Base-by-base conservation (phyloP, 2,888 invertebrate genomes). In the Corbicula japonica region DNA sequence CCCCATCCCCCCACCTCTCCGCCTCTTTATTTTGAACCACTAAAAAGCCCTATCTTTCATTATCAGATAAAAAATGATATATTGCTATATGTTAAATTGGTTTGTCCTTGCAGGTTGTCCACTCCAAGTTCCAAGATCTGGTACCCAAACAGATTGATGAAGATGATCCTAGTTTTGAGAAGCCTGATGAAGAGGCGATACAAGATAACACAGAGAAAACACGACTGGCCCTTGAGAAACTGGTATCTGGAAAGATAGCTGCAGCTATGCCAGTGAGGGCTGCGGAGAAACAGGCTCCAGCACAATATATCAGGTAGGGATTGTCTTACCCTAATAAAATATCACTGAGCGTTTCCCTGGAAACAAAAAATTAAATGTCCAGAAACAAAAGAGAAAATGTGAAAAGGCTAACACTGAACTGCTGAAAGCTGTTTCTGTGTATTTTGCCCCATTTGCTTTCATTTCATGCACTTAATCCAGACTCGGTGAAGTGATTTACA, bases 241-340 rank as follows among this genome's bases (percentile, higher is more conserved):
- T 99, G 50, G 94, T 94, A 0, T 86, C 89, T 90, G 94, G 95
- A 1, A 98, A 99, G 94, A 98, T 99, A 86, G 97, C 98, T 0
- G 98, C 99, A 0, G 99, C 99, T 0, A 96, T 99, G 96, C 99
- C 99, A 0, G 98, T 99, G 0, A 95, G 98, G 82, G 97, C 97
- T 92, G 99, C 98, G 0, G 98, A 99, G 63, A 98, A 98, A 94
- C 95, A 95, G 66, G 98, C 96, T 0, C 98, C 98, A 0, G 98
- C 98, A 0, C 98, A 99, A 91, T 99, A 98, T 93, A 98, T 99
- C 91, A 95, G 99, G 91, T 92, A 72, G 15, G 38, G 28, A n/a
- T n/a, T n/a, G n/a, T n/a, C n/a, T n/a, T n/a, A n/a, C n/a, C n/a
- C n/a, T n/a, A n/a, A n/a, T n/a, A n/a, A n/a, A n/a, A n/a, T n/a